These are phyloP conservation scores for Trisateles emortualis DNA, from an alignment of 2,888 invertebrate species.

Conservation along the genomic window DNA sequence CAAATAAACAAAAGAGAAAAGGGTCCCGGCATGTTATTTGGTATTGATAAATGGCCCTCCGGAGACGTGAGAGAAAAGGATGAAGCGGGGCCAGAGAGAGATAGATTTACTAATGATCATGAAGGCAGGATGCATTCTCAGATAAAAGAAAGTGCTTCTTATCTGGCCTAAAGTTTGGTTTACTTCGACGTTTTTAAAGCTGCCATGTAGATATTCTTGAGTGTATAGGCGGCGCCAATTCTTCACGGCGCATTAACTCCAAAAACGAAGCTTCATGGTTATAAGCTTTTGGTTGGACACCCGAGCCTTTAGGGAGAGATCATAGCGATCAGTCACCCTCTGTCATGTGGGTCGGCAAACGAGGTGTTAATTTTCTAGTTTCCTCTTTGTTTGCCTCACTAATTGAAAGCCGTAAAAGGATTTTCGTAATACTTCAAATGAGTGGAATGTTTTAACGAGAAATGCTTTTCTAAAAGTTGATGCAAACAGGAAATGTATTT, in stretches of 20 bases:
- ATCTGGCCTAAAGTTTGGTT: conserved; percentile 55
- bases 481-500: conserved; percentile 20
- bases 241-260: conserved; percentile 69
- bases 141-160: conserved; percentile 82
- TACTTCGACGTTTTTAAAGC: conserved; percentile 40
- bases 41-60: conserved; percentile 86
- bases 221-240: conserved; percentile 58
- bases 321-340: conserved; percentile 66
- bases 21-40: conserved; percentile 85
- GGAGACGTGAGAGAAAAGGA: conserved; percentile 75
- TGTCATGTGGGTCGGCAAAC: conserved; percentile 68
- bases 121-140: conserved; percentile 70
- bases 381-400: conserved; percentile 57
- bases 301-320: conserved; percentile 57
- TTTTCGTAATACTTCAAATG: conserved; percentile 44
- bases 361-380: conserved; percentile 66
- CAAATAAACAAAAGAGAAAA: conserved; percentile 82
- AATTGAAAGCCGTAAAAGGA: conserved; percentile 49
- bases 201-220: conserved; percentile 41
- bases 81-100: conserved; percentile 71
- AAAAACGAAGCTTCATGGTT: conserved; percentile 64
- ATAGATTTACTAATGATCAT: conserved; percentile 77
- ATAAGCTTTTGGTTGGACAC: conserved; percentile 61
- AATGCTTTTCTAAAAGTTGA: conserved; percentile 28
- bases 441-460: conserved; percentile 35